Conservation (phyloP, 2,113 vertebrate genomes). For the Benitochromis conjunctus region DNA sequence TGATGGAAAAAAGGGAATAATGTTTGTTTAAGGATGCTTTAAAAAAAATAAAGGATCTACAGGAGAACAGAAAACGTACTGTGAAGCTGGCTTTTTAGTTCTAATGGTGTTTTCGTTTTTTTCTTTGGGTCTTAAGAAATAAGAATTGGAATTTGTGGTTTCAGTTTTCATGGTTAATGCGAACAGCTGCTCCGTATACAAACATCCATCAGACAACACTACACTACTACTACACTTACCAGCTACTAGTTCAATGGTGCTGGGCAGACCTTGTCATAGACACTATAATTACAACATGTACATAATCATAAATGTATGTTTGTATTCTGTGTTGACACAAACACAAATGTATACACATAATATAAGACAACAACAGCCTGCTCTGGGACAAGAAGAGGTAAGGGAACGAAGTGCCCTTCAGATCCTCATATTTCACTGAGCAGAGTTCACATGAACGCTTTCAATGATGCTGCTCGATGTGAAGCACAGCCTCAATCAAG, state of each 20-base stretch:
- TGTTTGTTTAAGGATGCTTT: background rate
- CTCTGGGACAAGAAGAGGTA: background rate
- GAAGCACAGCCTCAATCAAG: background rate
- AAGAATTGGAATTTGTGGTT: background rate
- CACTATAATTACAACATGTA: background rate
- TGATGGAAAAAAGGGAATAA: background rate
- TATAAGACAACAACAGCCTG: background rate
- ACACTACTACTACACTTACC: background rate
- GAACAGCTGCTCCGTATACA: rapidly evolving
- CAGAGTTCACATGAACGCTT: background rate
- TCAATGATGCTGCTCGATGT: background rate
- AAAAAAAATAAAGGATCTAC: background rate
- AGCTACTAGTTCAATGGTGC: background rate
- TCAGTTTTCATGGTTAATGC: background rate
- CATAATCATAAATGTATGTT: background rate
- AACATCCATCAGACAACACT: background rate
- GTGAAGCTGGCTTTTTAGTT: background rate
- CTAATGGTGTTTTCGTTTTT: rapidly evolving
- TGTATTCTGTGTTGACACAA: background rate
- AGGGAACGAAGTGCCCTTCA: background rate
- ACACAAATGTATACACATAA: background rate
- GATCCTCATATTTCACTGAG: background rate
- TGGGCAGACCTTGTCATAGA: background rate
- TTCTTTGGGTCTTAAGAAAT: background rate
- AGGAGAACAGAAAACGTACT: background rate